Percentiles rank a stretch among this genome's conserved stretches.
Conservation (phyloP, 2,888 invertebrate species). For the Tachina fera region DNA sequence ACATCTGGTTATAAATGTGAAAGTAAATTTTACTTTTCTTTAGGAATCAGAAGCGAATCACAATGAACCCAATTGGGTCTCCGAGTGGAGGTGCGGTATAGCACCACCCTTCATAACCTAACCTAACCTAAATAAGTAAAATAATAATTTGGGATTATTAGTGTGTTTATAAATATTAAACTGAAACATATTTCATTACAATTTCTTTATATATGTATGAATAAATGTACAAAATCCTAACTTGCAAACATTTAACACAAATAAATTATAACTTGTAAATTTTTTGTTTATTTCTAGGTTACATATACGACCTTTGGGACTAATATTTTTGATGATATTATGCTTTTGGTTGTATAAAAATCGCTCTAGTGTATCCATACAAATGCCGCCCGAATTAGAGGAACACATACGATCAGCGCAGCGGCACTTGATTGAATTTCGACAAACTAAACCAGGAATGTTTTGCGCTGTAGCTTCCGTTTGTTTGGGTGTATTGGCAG, state of each 20-base stretch:
- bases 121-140: no score
- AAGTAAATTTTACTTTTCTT: no score
- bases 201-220: no score
- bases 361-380: conserved; percentile 77
- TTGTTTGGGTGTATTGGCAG: conserved; percentile 76
- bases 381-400: conserved; percentile 78
- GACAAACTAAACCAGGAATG: conserved; percentile 77
- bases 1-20: no score
- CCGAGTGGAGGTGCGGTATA: no score
- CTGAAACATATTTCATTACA: no score
- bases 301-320: conserved; percentile 79
- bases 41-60: no score
- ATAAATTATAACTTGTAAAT: neutral
- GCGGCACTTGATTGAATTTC: conserved; percentile 74
- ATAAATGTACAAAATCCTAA: neutral
- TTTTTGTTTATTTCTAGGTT: conserved; percentile 75
- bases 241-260: no score
- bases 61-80: no score
- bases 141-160: no score
- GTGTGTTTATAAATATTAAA: no score
- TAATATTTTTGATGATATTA: conserved; percentile 78
- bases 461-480: conserved; percentile 77
- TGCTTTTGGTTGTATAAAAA: conserved; percentile 80
- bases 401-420: conserved; percentile 63
- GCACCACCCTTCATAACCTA: no score